Conservation (phyloP, 2,888 invertebrate genomes). For the Seira ritae region DNA sequence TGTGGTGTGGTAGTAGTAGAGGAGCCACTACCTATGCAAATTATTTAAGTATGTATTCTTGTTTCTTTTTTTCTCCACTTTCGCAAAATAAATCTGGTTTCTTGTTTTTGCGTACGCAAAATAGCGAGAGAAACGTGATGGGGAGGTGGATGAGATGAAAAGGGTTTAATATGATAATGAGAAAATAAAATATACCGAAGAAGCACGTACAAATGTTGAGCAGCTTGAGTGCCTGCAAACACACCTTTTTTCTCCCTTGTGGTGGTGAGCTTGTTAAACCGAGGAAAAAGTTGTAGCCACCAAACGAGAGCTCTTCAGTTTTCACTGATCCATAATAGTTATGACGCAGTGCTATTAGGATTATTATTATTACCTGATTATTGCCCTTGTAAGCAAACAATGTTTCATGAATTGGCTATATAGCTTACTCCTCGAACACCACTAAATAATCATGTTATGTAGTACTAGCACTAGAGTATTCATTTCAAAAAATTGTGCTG, state of each 20-base stretch:
- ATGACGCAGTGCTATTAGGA: constrained; percentile 14
- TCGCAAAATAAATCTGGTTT: constrained; percentile 57
- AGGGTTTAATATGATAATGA: not conserved
- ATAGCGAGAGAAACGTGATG: not conserved
- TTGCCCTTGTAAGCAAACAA: constrained; percentile 8
- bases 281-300: constrained; percentile 11
- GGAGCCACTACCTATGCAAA: no score
- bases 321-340: constrained; percentile 10
- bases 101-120: constrained; percentile 52
- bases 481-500: constrained; percentile 67
- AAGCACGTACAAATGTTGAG: not conserved
- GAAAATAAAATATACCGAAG: constrained; percentile 15
- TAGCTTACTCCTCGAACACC: not conserved
- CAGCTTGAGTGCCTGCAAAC: constrained; percentile 9
- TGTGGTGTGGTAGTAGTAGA: constrained; percentile 18
- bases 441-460: not conserved
- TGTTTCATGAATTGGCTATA: not conserved
- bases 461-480: not conserved
- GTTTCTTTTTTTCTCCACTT: constrained; percentile 29
- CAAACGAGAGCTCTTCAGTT: constrained; percentile 1
- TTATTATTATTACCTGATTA: constrained; percentile 16
- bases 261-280: constrained; percentile 5
- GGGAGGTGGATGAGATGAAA: constrained; percentile 30
- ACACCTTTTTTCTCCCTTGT: not conserved
- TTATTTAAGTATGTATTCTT: constrained; percentile 10